Evolutionary conservation across 2,888 invertebrate species (phyloP), one percentile per base, ranked within the genome.

Genomic region (Pseudoips prasinana): DNA sequence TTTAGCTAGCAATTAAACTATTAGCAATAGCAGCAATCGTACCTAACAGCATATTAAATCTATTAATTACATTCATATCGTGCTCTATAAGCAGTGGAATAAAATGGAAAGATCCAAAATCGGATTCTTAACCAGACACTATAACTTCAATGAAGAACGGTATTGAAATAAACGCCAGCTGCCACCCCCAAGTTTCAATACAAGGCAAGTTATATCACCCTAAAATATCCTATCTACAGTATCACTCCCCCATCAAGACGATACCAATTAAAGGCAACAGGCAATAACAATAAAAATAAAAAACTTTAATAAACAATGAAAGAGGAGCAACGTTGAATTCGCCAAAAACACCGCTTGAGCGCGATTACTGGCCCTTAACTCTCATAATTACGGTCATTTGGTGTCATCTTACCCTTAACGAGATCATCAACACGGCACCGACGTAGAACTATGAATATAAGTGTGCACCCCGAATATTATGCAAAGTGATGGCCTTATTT

Each of bases 371-470:
- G 72, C 72, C 75, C 69, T 73, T 77, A 80, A 79, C 69, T 74
- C 79, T 56, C 66, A 72, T 84, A 86, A 85, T 85, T 82, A 81
- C 78, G 73, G 81, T 74, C 78, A 79, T 85, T 86, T 58, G 71
- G 83, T 83, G 81, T 86, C 83, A 78, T 84, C 83, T 84, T 80
- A 72, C 80, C 75, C 73, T 75, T 85, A 85, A 85, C 77, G 77
- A 75, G 80, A 74, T 67, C 76, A 69, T 77, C 76, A 76, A 71
- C 70, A 68, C 62, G 52, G 58, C 35, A n/a, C n/a, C 46, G 34
- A 51, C 45, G 34, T 29, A 49, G 61, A 70, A 51, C 39, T 57
- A 52, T 29, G 64, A 72, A 66, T 39, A 50, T 31, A 29, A 50
- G 39, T 64, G 49, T 34, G 55, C 55, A 33, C 56, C n/a, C n/a